Conservation (phyloP, 1,140 invertebrate species). For the Pantala flavescens region DNA sequence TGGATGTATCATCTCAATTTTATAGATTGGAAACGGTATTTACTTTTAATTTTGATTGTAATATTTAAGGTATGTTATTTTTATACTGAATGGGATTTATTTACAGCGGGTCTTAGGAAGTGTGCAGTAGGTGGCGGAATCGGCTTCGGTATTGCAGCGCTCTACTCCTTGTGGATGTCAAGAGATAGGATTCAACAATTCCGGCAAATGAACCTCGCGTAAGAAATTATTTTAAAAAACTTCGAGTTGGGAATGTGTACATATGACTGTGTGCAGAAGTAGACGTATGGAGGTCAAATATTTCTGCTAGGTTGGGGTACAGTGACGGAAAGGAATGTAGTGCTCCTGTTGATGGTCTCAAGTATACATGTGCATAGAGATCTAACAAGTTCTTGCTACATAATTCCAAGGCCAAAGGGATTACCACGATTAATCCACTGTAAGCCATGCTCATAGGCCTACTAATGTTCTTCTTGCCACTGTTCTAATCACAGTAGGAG, state of each 20-base stretch:
- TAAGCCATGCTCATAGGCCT: too few relatives aligned
- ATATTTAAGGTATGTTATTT: constrained; percentile 13
- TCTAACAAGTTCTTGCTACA: too few relatives aligned
- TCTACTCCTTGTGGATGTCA: constrained; percentile 51
- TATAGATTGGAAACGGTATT: not conserved
- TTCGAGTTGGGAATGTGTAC: not conserved
- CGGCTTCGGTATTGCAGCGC: constrained; percentile 53
- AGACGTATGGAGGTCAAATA: not conserved
- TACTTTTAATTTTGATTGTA: constrained; percentile 12
- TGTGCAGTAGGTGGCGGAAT: constrained; percentile 61
- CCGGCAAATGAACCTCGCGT: constrained; percentile 24
- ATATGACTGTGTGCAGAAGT: not conserved
- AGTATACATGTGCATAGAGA: too few relatives aligned
- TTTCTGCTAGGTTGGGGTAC: not conserved
- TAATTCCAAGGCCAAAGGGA: too few relatives aligned
- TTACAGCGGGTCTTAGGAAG: constrained; percentile 58
- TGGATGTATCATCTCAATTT: not conserved
- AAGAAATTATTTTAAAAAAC: not conserved
- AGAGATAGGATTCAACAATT: constrained; percentile 38
- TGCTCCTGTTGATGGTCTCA: not conserved
- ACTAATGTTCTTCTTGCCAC: too few relatives aligned
- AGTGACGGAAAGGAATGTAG: not conserved
- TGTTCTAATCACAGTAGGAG: too few relatives aligned
- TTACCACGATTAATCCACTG: too few relatives aligned
- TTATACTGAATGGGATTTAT: constrained; percentile 23